Conservation (phyloP, 2,797 vertebrate species). For the Etheostoma perlongum region DNA sequence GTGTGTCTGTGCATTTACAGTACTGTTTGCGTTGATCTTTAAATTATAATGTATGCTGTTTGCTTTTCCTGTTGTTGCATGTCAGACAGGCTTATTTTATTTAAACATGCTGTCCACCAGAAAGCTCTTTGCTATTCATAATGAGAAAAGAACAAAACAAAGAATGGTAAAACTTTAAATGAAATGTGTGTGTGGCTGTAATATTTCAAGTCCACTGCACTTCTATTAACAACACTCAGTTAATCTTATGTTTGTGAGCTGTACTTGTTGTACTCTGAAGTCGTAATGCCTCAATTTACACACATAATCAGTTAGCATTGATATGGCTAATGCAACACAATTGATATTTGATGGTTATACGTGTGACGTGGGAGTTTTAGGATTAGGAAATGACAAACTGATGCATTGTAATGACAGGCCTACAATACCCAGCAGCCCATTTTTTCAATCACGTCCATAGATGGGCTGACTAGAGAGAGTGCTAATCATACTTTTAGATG, state of each 20-base stretch:
- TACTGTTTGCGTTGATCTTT: slow-evolving; percentile 36
- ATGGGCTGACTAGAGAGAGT: slow-evolving; percentile 59
- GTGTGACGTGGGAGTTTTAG: slow-evolving; percentile 62
- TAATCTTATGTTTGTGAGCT: slow-evolving; percentile 36
- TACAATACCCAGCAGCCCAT: slow-evolving; percentile 83
- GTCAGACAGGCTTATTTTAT: slow-evolving; percentile 51
- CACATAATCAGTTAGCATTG: slow-evolving; percentile 38
- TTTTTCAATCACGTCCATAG: slow-evolving; percentile 59
- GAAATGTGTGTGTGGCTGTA: slow-evolving; percentile 10
- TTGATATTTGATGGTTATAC: slow-evolving; percentile 57
- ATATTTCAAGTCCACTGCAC: slow-evolving; percentile 7
- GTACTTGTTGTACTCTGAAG: slow-evolving; percentile 2
- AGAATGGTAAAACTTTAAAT: slow-evolving; percentile 8
- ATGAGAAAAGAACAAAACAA: slow-evolving; percentile 20
- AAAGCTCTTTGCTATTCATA: slow-evolving; percentile 34
- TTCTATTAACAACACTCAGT: slow-evolving; percentile 8
- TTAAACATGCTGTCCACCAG: slow-evolving; percentile 37
- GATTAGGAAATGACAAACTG: slow-evolving; percentile 84
- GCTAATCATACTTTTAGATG: slow-evolving; percentile 72
- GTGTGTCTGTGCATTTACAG: slow-evolving; percentile 23
- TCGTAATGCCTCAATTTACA: slow-evolving; percentile 33
- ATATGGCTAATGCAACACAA: background rate
- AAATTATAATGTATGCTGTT: slow-evolving; percentile 53
- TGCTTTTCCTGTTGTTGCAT: slow-evolving; percentile 63
- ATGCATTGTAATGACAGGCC: slow-evolving; percentile 83